phyloP scores from a whole-genome alignment of 2,797 vertebrate genomes.

The Alca torda region DNA sequence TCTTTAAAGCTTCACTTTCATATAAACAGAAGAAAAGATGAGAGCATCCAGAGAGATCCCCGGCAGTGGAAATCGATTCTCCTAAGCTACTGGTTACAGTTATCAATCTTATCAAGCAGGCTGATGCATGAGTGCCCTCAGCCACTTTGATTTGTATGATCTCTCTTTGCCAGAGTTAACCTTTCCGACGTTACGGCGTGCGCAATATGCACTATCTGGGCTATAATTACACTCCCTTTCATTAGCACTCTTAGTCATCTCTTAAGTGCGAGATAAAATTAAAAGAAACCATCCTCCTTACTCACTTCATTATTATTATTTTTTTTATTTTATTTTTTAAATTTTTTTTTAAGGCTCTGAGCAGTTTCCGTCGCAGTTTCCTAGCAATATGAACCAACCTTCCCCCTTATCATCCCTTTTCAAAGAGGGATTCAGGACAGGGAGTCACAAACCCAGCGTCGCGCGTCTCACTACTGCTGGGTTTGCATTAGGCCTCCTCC shows the following conservation, averaged over 20 bases:
- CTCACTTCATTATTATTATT: background rate
- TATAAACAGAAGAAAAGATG: conserved; percentile 66
- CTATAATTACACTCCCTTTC: conserved; percentile 47
- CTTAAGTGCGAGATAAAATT: conserved; percentile 21
- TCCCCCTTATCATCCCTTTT: background rate
- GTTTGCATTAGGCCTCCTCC: conserved; percentile 32
- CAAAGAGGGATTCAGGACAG: background rate
- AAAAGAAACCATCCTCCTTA: background rate
- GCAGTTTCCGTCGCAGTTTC: background rate
- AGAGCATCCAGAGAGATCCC: conserved; percentile 40
- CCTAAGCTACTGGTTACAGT: conserved; percentile 34
- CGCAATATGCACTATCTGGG: background rate
- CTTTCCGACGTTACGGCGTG: background rate
- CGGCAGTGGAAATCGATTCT: conserved; percentile 38
- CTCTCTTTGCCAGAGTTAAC: conserved; percentile 34
- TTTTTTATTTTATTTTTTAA: background rate
- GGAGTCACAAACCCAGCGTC: background rate
- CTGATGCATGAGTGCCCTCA: conserved; percentile 11
- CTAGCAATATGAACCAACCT: background rate
- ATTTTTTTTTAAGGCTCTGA: background rate
- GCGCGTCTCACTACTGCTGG: background rate
- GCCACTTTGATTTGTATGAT: conserved; percentile 50
- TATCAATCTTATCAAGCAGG: conserved; percentile 53
- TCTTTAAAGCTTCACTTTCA: conserved; percentile 67
- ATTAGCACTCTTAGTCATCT: background rate